These are phyloP conservation scores for Formica selysi DNA, from an alignment of 1,140 invertebrate species.

Conservation along the genomic window DNA sequence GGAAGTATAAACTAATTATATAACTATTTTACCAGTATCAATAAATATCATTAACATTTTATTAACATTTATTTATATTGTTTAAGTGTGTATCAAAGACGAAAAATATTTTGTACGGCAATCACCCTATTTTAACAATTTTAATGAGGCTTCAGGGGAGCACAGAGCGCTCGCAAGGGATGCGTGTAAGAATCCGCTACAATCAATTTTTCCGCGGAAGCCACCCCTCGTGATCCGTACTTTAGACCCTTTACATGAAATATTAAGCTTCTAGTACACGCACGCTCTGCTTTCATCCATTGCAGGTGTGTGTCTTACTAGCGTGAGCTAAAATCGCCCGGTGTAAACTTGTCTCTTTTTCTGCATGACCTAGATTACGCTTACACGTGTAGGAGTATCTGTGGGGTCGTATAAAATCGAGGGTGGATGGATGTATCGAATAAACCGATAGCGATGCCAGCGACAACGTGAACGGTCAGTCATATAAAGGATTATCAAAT, in stretches of 20 bases:
- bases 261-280: conserved; percentile 64
- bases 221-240: conserved; percentile 61
- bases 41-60: neutral
- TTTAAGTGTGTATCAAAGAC: neutral
- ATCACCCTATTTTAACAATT: conserved; percentile 63
- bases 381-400: conserved; percentile 48
- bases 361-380: conserved; percentile 64
- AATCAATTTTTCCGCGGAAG: conserved; percentile 66
- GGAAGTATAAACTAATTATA: neutral
- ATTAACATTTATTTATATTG: neutral
- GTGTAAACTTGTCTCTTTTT: conserved; percentile 55
- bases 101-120: conserved; percentile 10
- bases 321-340: conserved; percentile 36
- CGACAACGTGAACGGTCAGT: conserved; percentile 50
- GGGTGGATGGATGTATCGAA: conserved; percentile 61
- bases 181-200: conserved; percentile 68
- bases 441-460: conserved; percentile 41
- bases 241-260: conserved; percentile 69
- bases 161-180: neutral
- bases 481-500: conserved; percentile 45
- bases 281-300: conserved; percentile 38
- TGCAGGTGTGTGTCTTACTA: conserved; percentile 10
- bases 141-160: conserved; percentile 27
- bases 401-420: conserved; percentile 57
- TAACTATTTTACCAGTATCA: neutral